Base-by-base conservation (phyloP, 2,888 invertebrate species). In the Nyleta sp. region DNA sequence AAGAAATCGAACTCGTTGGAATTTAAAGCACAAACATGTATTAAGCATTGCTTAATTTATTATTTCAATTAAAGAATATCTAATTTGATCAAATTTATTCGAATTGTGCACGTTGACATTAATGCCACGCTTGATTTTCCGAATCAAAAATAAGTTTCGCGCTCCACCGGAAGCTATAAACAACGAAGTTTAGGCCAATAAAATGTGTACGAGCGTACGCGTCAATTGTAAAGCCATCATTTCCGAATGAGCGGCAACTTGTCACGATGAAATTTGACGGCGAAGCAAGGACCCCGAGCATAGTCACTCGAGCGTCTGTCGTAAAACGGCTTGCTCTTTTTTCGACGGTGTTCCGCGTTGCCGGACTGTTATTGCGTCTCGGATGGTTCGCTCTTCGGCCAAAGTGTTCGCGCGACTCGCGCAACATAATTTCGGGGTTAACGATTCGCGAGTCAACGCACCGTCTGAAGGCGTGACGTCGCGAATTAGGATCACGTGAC, bases 391-490 rank as follows among this genome's bases (percentile, higher is more conserved):
- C 62, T 44, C 42, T 18, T 42, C 2, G 17, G 15, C 60, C 18
- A 20, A 46, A 22, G 35, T 35, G n/a, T 20, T 48, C 40, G 40
- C 40, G 57, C 18, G 22, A 20, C 18, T 28, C 59, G 28, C 8
- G 18, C 11, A 59, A n/a, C 67, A 15, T 55, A 40, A 64, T 48
- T 62, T 64, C 31, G 48, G 28, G 72, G 48, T 62, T 44, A 62
- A 71, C 53, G 71, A 57, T 50, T 72, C 35, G 46, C 60, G 71
- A 71, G 71, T 55, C 53, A 55, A 64, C 50, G 64, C 31, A 40
- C 65, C 20, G 48, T 44, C 15, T 15, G 2, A 44, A 22, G 40
- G 24, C 64, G 48, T 46, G 10, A 48, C 67, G 22, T 40, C 42
- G 28, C 20, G 57, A 50, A 64, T 57, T 38, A 31, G 13, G 48